Base-by-base conservation (phyloP, 2,113 vertebrate genomes). In the Sinocyclocheilus maitianheensis region DNA sequence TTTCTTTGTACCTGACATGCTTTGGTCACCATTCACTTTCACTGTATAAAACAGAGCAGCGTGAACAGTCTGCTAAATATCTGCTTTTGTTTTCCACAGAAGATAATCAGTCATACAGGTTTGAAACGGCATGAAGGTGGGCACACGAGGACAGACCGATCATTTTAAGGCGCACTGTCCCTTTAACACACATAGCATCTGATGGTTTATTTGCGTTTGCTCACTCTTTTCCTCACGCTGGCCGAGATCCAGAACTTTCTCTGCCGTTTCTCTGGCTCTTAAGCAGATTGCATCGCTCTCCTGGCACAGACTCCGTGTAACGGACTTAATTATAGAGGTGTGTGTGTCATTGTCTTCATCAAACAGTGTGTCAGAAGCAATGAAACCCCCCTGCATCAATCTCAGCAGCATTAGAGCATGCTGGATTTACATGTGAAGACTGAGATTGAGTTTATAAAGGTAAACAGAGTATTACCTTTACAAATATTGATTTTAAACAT, bases 241-340 rank as follows among this genome's bases (percentile, higher is more conserved):
- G 85, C 82, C 53, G 53, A 6, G 30, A 60, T 88, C 85, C 89
- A 87, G 83, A 53, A 40, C 53, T 14, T 9, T 11, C 40, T 12
- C 55, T 34, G 10, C 13, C 67, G 58, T 62, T 62, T 40, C 84
- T 78, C 46, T 53, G 58, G 62, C 85, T 80, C 72, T 83, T 74
- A 80, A 85, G 80, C 55, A 4, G 24, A 86, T 88, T 84, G 83
- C 20, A 84, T 48, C 13, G 20, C 80, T 24, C 48, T 77, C 58
- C 67, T 53, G 67, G 63, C 89, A 79, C 37, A 53, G 24, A 18
- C 75, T 5, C 53, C 34, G 43, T 86, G 30, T 63, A 83, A 67
- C 83, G 79, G 34, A 72, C 86, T 90, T 87, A 71, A 87, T 86
- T 77, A 87, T 26, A 58, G 78, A 58, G 78, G 62, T 83, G 84